phyloP scores from a whole-genome alignment of 2,888 invertebrate species.

The Mactromeris polynyma region DNA sequence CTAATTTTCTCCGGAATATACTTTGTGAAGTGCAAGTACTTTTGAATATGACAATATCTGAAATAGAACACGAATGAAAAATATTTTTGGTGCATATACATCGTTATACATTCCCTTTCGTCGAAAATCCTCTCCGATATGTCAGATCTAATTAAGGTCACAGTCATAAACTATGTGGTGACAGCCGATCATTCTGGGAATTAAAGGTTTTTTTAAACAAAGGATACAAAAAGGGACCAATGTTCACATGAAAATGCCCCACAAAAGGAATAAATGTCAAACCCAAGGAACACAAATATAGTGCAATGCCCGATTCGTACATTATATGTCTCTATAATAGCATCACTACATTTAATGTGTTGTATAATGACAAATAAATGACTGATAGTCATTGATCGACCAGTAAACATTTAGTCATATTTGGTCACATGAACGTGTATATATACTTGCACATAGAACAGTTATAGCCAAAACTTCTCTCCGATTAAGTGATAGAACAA shows the following conservation, averaged over 20 bases:
- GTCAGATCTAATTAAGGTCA: too few species aligned
- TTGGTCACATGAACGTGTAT: neutral
- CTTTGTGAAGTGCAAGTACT: too few species aligned
- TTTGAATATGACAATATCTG: too few species aligned
- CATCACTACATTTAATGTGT: neutral
- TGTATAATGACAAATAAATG: neutral
- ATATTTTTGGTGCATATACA: too few species aligned
- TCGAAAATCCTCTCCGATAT: too few species aligned
- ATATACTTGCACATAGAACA: neutral
- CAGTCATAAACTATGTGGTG: too few species aligned
- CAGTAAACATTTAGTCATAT: conserved; percentile 7
- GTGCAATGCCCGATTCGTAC: neutral
- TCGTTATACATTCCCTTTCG: too few species aligned
- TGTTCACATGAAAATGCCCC: neutral
- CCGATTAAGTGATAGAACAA: neutral
- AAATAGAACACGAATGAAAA: too few species aligned
- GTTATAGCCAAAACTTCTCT: neutral
- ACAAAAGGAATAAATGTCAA: conserved; percentile 5
- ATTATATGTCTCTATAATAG: neutral
- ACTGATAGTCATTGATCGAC: neutral
- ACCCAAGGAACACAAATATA: neutral
- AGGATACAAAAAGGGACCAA: neutral
- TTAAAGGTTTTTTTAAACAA: neutral
- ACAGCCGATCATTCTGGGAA: too few species aligned
- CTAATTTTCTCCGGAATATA: too few species aligned